Percentiles rank a stretch among this genome's conserved stretches.
Conservation (phyloP, 2,113 vertebrate genomes). For the Leuciscus idus region DNA sequence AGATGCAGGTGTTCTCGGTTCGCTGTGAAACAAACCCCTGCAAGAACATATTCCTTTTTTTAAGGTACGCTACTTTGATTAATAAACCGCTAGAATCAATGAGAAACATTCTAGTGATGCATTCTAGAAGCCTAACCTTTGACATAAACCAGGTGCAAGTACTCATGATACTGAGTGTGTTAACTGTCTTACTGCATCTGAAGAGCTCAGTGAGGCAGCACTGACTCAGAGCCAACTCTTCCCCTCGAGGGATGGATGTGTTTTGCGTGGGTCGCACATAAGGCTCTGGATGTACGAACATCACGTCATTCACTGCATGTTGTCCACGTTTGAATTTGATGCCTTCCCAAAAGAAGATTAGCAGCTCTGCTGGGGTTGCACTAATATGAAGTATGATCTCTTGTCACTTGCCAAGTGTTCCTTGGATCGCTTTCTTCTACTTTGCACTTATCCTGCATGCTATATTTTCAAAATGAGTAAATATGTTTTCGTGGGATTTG, state of each 20-base stretch:
- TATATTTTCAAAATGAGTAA: neutral
- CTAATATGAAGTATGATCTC: slow-evolving; percentile 39
- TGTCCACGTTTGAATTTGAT: slow-evolving; percentile 24
- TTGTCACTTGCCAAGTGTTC: slow-evolving; percentile 21
- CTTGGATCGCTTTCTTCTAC: neutral
- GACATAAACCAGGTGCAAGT: slow-evolving; percentile 46
- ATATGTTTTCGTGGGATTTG: neutral
- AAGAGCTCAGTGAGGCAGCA: slow-evolving; percentile 13
- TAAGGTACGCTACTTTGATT: slow-evolving; percentile 57
- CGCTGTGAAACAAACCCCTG: neutral
- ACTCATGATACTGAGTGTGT: slow-evolving; percentile 1
- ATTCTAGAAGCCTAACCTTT: slow-evolving; percentile 32
- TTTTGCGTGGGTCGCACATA: slow-evolving; percentile 22
- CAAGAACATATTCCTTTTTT: neutral
- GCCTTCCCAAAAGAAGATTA: slow-evolving; percentile 39
- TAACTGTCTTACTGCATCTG: slow-evolving; percentile 12
- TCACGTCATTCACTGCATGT: slow-evolving; percentile 28
- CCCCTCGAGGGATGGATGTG: neutral
- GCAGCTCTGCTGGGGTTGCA: slow-evolving; percentile 9
- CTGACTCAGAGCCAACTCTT: slow-evolving; percentile 11
- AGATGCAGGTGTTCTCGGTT: slow-evolving; percentile 18
- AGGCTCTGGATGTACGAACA: slow-evolving; percentile 23
- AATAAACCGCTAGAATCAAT: slow-evolving; percentile 54
- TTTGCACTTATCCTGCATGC: neutral
- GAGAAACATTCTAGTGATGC: slow-evolving; percentile 58